A percentile compares a stretch with the other conserved stretches of the same genome.
phyloP scores from a whole-genome alignment of 2,888 invertebrate genomes.

The Poecilobothrus nobilitatus region DNA sequence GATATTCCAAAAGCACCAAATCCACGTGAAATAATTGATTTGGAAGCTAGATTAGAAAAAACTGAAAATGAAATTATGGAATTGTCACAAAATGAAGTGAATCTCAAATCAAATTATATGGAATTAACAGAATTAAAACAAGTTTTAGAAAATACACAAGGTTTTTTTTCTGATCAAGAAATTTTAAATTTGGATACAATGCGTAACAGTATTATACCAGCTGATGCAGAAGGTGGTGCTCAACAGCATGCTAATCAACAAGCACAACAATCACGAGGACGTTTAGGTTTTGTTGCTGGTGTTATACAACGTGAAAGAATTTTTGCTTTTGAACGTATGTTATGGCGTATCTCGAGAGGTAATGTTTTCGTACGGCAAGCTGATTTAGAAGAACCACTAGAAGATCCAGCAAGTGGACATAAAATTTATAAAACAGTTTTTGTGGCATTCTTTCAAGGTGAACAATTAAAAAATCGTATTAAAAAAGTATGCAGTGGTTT shows the following conservation, averaged over 20 bases:
- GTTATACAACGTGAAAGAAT: slow-evolving; percentile 74
- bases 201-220: slow-evolving; percentile 70
- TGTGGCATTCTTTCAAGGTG: slow-evolving; percentile 74
- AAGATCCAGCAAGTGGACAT: slow-evolving; percentile 62
- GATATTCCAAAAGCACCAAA: slow-evolving; percentile 62
- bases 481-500: slow-evolving; percentile 84
- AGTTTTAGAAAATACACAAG: slow-evolving; percentile 86
- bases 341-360: slow-evolving; percentile 81
- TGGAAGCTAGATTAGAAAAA: slow-evolving; percentile 85
- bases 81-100: slow-evolving; percentile 89
- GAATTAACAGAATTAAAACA: slow-evolving; percentile 89
- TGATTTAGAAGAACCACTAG: slow-evolving; percentile 63
- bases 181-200: slow-evolving; percentile 39
- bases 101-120: slow-evolving; percentile 84
- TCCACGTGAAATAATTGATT: slow-evolving; percentile 70
- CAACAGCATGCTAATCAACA: slow-evolving; percentile 7
- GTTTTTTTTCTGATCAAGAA: slow-evolving; percentile 43
- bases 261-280: slow-evolving; percentile 34
- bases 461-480: slow-evolving; percentile 74
- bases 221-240: slow-evolving; percentile 40
- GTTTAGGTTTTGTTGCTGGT: slow-evolving; percentile 68
- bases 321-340: slow-evolving; percentile 74
- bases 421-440: slow-evolving; percentile 74
- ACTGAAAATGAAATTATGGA: slow-evolving; percentile 93
- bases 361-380: slow-evolving; percentile 74